Evolutionary conservation across 2,888 invertebrate species (phyloP), one percentile per base, ranked within the genome.

Genomic region (Lapara coniferarum): DNA sequence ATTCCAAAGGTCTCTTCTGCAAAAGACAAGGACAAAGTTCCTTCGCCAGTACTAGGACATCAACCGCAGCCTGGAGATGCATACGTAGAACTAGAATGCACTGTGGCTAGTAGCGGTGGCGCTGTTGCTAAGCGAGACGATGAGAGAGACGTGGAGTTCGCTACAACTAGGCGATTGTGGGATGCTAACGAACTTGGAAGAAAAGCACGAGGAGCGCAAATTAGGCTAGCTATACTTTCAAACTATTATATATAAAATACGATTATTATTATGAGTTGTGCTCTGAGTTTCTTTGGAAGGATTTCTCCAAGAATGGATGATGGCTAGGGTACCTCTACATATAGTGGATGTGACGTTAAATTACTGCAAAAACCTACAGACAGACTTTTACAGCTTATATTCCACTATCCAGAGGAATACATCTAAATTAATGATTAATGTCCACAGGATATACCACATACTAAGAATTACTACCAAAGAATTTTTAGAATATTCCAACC

Each of bases 11-110:
- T 78, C 46, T 30, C 69, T 0, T 80, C 86, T 49, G 82, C 81
- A 0, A 89, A 85, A 73, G 88, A 88, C 0, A 85, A 82, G 71
- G 71, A 88, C 0, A 81, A 81, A 49, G 73, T 66, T 3, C 70
- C 13, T 12, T 67, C 67, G 7, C 25, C 49, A 1, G 0, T 71
- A 0, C 13, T 69, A 0, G 37, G 72, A 0, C 77, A 77, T 46
- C 77, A 78, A 5, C 89, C 89, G 0, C 76, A 81, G 25, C 82
- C 84, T 14, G 91, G 84, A 1, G 93, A 93, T 70, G 91, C 93
- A 0, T 90, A 80, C 66, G 79, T 86, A 0, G 88, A 89, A 51
- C 73, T 93, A 25, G 93, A 93, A 69, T 91, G 91, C 69, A 80
- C 89, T 0, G 63, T 88, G 2, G 76, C 89, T 0, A 69, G 73